A percentile compares a stretch with the other conserved stretches of the same genome.
Evolutionary conservation across 1,140 invertebrate species (phyloP).

Genomic region (Sitophilus oryzae): DNA sequence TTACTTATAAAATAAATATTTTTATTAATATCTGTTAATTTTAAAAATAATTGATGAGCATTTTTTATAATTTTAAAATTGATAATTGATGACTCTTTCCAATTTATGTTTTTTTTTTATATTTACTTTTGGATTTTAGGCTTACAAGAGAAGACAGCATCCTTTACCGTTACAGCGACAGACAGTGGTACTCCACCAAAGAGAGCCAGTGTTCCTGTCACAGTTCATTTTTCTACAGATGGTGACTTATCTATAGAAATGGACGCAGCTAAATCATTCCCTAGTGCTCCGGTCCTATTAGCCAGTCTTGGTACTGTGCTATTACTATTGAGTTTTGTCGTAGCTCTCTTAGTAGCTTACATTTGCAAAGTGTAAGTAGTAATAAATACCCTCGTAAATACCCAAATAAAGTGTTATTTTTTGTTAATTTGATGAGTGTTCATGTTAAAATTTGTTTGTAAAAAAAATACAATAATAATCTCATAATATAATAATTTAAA

Average conservation of each 20-base stretch:
- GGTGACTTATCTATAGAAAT: conserved; percentile 44
- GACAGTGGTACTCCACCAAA: conserved; percentile 72
- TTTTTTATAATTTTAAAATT: no score
- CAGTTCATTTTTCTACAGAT: conserved; percentile 60
- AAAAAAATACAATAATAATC: no score
- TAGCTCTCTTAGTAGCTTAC: conserved; percentile 65
- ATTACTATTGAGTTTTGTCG: conserved; percentile 66
- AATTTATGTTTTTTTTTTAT: no score
- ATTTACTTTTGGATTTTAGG: no score
- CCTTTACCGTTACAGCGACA: conserved; percentile 58
- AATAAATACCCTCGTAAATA: no score
- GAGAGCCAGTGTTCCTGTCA: conserved; percentile 67
- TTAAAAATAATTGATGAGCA: no score
- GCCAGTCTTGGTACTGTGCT: conserved; percentile 66
- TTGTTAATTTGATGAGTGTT: conserved; percentile 2
- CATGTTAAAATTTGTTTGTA: not conserved
- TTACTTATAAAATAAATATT: no score
- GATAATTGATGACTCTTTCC: no score
- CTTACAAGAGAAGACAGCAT: conserved; percentile 17
- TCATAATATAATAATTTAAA: no score
- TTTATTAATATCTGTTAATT: no score
- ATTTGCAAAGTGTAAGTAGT: conserved; percentile 69
- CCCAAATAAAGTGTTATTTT: conserved; percentile 8
- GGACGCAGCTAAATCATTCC: conserved; percentile 41
- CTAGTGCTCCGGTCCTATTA: conserved; percentile 55